Evolutionary conservation across 2,113 vertebrate species (phyloP).

Genomic region (Chlorocebus sabaeus): DNA sequence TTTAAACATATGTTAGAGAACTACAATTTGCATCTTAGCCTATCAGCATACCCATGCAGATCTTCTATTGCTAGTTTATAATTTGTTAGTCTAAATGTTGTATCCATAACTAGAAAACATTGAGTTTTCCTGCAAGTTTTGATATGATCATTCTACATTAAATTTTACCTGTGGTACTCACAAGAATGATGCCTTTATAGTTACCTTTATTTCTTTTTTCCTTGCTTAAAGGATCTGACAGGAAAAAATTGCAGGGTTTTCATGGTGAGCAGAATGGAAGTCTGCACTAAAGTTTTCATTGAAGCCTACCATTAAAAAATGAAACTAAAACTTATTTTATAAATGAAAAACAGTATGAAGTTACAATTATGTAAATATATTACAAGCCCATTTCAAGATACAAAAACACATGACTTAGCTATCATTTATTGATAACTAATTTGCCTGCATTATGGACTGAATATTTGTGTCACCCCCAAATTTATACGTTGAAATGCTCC

Average conservation of each 20-base stretch:
- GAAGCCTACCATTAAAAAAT: background rate
- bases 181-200: background rate
- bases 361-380: background rate
- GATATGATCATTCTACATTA: slow-evolving; percentile 5
- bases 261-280: background rate
- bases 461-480: background rate
- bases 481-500: background rate
- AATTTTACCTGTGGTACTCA: slow-evolving; percentile 19
- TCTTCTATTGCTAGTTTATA: background rate
- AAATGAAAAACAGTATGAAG: background rate
- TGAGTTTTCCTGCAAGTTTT: background rate
- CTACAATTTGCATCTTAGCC: background rate
- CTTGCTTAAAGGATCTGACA: background rate
- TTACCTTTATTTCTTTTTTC: background rate
- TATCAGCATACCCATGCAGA: background rate
- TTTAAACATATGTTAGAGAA: background rate
- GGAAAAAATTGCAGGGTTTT: background rate
- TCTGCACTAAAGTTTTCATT: background rate
- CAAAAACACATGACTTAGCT: background rate
- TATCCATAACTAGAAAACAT: background rate
- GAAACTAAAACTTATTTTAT: background rate
- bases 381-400: background rate
- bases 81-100: background rate
- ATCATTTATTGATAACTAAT: background rate
- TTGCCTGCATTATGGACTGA: background rate